Percentiles rank a stretch among this genome's conserved stretches.
Conservation (phyloP, 2,888 invertebrate genomes). For the Chironomus tentans region DNA sequence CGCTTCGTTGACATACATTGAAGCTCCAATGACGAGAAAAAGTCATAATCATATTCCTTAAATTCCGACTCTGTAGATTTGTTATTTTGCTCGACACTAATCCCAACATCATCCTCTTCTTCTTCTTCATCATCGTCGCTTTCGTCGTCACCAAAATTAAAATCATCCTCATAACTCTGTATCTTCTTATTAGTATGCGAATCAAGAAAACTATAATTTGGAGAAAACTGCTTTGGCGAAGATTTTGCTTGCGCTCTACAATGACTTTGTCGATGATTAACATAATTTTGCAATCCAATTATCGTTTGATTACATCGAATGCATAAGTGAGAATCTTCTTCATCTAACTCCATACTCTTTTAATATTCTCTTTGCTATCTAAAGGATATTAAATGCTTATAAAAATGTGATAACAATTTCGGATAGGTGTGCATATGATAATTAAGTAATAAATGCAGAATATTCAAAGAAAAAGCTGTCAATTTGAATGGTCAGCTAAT, state of each 20-base stretch:
- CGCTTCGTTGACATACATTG: conserved; percentile 60
- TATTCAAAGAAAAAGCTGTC: neutral
- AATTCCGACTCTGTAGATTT: conserved; percentile 45
- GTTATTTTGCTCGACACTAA: conserved; percentile 28
- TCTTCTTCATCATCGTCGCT: conserved; percentile 7
- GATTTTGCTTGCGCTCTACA: conserved; percentile 40
- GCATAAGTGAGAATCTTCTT: conserved; percentile 56
- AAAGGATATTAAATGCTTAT: neutral
- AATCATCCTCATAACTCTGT: conserved; percentile 32
- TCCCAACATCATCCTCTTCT: conserved; percentile 3
- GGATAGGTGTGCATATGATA: neutral
- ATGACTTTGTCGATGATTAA: conserved; percentile 67
- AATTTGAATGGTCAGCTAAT: neutral
- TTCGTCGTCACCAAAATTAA: conserved; percentile 37
- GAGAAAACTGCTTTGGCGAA: conserved; percentile 32
- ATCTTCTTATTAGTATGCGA: conserved; percentile 23
- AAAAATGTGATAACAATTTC: neutral
- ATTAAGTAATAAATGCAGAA: neutral
- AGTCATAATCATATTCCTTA: conserved; percentile 69
- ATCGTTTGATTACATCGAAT: conserved; percentile 78
- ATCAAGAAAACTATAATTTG: conserved; percentile 26
- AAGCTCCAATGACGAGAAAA: conserved; percentile 73
- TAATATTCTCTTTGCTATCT: neutral
- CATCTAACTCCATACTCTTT: conserved; percentile 4
- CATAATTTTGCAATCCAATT: conserved; percentile 75